Evolutionary conservation across 2,888 invertebrate species (phyloP), one percentile per base, ranked within the genome.

Genomic region (Caenorhabditis afra): DNA sequence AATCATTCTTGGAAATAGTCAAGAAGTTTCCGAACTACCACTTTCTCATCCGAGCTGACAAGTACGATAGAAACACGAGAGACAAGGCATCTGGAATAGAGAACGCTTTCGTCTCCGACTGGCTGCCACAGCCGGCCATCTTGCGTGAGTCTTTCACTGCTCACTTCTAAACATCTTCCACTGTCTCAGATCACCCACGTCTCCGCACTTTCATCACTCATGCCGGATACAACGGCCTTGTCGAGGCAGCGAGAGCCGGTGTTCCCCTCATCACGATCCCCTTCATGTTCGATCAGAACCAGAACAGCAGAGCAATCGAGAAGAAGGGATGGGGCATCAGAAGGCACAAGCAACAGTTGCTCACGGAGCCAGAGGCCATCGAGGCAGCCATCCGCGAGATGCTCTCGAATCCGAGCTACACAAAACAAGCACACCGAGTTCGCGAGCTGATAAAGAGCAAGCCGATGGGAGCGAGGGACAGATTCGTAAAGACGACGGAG

Each of bases 211-310:
- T 88, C 73, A 86, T 88, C 52, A 88, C 87, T 14, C 88, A 88
- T 62, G 84, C 82, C 29, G 88, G 88, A 0, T 88, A 87, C 70
- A 88, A 88, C 66, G 83, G 86, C 23, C 49, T 88, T 10, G 66
- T 88, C 44, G 88, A 88, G 75, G 81, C 87, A 1, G 85, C 87
- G 1, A 55, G 73, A 23, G 53, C 77, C 23, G 87, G 86, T 44
- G 77, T 84, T 10, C 88, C 88, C 0, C 62, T 88, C 0, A 62
- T 85, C 10, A 80, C 79, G 0, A 78, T 85, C 4, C 84, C 84
- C 20, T 81, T 86, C 59, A 84, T 85, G 80, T 76, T 78, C 78
- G 75, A 68, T 65, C 76, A 84, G 62, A 77, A 85, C 44, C 47
- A 66, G 70, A 79, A 79, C 20, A 67, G 79, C 18, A 41, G 74